These are phyloP conservation scores for Papilio polyxenes DNA, from an alignment of 1,140 invertebrate genomes.

Conservation along the genomic window DNA sequence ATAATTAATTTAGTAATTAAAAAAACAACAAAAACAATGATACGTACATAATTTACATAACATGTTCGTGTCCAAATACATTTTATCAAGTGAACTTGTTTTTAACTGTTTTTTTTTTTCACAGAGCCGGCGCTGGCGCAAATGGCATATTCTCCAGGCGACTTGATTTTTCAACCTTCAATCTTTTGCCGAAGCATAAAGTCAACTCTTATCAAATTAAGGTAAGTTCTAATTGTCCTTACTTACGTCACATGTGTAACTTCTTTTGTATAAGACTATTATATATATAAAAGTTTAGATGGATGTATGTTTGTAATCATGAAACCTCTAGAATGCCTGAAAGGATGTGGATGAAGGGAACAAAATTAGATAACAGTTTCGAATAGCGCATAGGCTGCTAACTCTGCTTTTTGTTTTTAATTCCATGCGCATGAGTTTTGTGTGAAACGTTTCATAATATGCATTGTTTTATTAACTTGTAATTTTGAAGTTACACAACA, in stretches of 20 bases:
- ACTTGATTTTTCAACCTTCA: constrained; percentile 97
- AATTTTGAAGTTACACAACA: neutral
- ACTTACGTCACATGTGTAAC: neutral
- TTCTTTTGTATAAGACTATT: no score
- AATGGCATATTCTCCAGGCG: constrained; percentile 95
- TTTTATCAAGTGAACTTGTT: constrained; percentile 23
- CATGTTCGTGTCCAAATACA: neutral
- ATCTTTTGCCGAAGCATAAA: constrained; percentile 94
- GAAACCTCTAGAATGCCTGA: no score
- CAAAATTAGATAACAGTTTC: no score
- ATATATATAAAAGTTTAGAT: no score
- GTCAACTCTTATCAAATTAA: constrained; percentile 99
- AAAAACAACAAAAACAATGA: neutral
- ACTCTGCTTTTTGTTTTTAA: no score
- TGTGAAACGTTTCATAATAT: neutral
- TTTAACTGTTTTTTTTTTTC: constrained; percentile 55
- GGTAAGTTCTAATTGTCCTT: constrained; percentile 82
- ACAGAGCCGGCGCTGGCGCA: constrained; percentile 91
- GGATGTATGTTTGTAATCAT: no score
- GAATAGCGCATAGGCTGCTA: no score
- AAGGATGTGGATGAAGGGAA: no score
- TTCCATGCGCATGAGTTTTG: neutral
- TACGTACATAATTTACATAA: neutral
- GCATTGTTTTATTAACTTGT: neutral
- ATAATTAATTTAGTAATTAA: neutral